A percentile compares a stretch with the other conserved stretches of the same genome.
Conservation (phyloP, 2,797 vertebrate genomes). For the Poeciliopsis paucimaculata region DNA sequence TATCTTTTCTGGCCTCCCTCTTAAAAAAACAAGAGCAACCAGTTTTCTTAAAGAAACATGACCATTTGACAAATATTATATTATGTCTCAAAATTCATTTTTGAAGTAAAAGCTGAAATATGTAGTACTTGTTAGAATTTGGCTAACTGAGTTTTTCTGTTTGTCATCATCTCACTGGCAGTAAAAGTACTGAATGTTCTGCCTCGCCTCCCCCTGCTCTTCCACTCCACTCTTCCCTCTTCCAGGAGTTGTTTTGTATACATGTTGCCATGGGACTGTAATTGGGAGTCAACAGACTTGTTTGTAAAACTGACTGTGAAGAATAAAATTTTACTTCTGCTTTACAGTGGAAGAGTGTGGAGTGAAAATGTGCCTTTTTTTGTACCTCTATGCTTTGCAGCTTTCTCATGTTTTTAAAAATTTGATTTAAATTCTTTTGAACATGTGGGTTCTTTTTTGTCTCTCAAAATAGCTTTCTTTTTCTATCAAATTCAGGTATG, state of each 20-base stretch:
- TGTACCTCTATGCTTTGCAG: neutral
- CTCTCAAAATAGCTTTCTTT: constrained; percentile 44
- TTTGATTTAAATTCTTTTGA: constrained; percentile 12
- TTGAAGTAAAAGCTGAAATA: neutral
- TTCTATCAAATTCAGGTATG: constrained; percentile 42
- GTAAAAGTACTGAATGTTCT: constrained; percentile 1
- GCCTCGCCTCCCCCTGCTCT: constrained; percentile 20
- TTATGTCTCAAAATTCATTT: neutral
- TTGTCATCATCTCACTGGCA: neutral
- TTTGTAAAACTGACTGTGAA: constrained; percentile 26
- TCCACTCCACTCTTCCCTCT: constrained; percentile 25
- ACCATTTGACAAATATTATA: neutral
- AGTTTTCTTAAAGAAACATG: constrained; percentile 21
- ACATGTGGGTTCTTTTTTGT: constrained; percentile 26
- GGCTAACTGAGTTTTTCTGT: constrained; percentile 7
- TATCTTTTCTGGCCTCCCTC: constrained; percentile 54
- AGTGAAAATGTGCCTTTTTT: constrained; percentile 34
- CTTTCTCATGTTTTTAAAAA: constrained; percentile 24
- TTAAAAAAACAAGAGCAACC: constrained; percentile 29
- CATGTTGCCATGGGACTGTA: constrained; percentile 53
- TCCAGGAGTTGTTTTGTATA: constrained; percentile 50
- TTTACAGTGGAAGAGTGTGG: constrained; percentile 8
- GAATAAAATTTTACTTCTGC: constrained; percentile 23
- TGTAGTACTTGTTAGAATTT: constrained; percentile 1
- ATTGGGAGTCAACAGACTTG: constrained; percentile 43